Evolutionary conservation across 2,797 vertebrate genomes (phyloP).

Genomic region (Mormyrops boulengeri): DNA sequence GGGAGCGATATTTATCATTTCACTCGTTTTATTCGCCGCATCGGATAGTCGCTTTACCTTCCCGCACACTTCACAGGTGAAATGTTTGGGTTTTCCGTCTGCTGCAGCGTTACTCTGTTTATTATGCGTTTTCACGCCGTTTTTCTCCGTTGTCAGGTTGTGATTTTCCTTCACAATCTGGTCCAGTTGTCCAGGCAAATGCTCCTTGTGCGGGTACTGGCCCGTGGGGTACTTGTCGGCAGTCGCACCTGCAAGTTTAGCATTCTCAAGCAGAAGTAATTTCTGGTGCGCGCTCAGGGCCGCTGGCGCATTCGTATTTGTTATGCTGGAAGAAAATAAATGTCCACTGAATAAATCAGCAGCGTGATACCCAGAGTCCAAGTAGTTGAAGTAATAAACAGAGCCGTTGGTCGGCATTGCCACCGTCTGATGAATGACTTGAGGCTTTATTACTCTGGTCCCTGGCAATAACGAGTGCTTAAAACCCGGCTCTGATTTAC

Average conservation of each 20-base stretch:
- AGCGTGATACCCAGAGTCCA: conserved; percentile 85
- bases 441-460: conserved; percentile 87
- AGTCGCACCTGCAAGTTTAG: conserved; percentile 70
- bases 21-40: background rate
- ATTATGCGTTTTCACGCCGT: conserved; percentile 64
- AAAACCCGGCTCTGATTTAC: conserved; percentile 73
- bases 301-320: conserved; percentile 73
- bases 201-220: conserved; percentile 79
- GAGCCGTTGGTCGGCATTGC: conserved; percentile 76
- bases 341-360: conserved; percentile 74
- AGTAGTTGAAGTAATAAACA: conserved; percentile 92
- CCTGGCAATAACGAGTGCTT: conserved; percentile 68
- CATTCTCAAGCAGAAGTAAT: conserved; percentile 82
- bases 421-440: conserved; percentile 86
- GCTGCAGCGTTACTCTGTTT: conserved; percentile 61
- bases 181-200: conserved; percentile 81
- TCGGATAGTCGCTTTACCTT: conserved; percentile 67
- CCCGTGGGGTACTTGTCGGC: conserved; percentile 77
- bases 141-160: conserved; percentile 66
- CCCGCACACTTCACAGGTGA: conserved; percentile 94
- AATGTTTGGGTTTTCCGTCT: conserved; percentile 89
- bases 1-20: background rate
- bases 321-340: conserved; percentile 72
- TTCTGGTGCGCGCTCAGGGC: conserved; percentile 84
- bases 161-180: conserved; percentile 90